These are phyloP conservation scores for Panagrolaimus sp. DNA, from an alignment of 1,140 invertebrate species.

Conservation along the genomic window DNA sequence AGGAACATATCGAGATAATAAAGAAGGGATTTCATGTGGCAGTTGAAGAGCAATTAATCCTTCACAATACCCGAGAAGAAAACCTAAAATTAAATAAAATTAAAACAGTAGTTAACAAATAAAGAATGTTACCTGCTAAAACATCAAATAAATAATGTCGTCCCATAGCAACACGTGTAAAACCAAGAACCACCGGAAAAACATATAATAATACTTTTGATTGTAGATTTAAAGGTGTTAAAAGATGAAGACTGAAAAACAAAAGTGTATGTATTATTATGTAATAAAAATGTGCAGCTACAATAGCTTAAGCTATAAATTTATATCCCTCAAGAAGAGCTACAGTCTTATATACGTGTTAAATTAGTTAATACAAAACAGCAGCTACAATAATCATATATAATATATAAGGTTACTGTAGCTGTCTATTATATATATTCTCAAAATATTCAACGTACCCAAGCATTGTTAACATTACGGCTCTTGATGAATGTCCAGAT, in stretches of 20 bases:
- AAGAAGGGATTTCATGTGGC: not conserved
- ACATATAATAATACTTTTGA: conserved; percentile 56
- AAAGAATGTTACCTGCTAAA: conserved; percentile 67
- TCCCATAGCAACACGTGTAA: conserved; percentile 73
- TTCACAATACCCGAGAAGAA: not conserved
- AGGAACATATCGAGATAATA: not conserved
- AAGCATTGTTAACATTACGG: conserved; percentile 67
- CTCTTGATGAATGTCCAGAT: conserved; percentile 85
- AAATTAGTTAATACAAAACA: no score
- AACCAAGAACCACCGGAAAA: conserved; percentile 68
- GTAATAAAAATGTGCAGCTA: no score
- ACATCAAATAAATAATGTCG: conserved; percentile 84
- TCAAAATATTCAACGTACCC: conserved; percentile 26
- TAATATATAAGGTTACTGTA: not conserved
- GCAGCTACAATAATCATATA: no score
- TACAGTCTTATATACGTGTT: no score
- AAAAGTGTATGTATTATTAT: no score
- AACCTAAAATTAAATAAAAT: not conserved
- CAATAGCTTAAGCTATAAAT: no score
- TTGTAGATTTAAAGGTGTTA: conserved; percentile 24
- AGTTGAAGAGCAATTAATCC: not conserved
- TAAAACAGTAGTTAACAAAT: not conserved
- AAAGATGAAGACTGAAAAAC: conserved; percentile 20
- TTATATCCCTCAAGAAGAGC: no score
- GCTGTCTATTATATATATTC: no score